Evolutionary conservation across 2,797 vertebrate genomes (phyloP).

Genomic region (Hypotaenidia philippensis): DNA sequence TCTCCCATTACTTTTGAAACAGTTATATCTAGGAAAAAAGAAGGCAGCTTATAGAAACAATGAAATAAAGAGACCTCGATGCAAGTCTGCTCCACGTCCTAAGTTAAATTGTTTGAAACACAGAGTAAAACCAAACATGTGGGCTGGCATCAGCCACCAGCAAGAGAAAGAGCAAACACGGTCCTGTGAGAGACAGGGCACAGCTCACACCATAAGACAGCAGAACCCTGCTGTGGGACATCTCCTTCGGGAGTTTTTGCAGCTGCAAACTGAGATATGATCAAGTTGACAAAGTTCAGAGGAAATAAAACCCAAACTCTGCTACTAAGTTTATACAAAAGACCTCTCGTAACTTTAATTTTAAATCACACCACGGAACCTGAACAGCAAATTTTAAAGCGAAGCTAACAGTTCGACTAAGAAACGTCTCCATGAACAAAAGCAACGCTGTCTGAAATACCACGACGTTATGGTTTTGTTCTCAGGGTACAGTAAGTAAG

Average conservation of each 20-base stretch:
- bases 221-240: neutral
- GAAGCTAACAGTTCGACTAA: neutral
- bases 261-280: neutral
- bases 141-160: neutral
- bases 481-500: neutral
- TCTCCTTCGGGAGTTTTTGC: neutral
- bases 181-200: neutral
- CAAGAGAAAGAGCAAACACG: neutral
- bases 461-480: neutral
- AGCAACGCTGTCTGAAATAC: accelerated
- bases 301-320: neutral
- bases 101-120: neutral
- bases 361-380: neutral
- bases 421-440: neutral
- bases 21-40: neutral
- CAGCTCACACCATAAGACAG: accelerated
- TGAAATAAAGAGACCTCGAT: neutral
- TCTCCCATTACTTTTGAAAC: neutral
- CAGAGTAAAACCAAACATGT: neutral
- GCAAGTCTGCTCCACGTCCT: neutral
- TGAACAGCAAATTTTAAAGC: neutral
- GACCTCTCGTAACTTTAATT: neutral
- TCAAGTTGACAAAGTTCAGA: neutral
- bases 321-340: neutral
- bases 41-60: neutral